These are phyloP conservation scores for Sinocyclocheilus grahami DNA, from an alignment of 2,113 vertebrate species.

Conservation along the genomic window DNA sequence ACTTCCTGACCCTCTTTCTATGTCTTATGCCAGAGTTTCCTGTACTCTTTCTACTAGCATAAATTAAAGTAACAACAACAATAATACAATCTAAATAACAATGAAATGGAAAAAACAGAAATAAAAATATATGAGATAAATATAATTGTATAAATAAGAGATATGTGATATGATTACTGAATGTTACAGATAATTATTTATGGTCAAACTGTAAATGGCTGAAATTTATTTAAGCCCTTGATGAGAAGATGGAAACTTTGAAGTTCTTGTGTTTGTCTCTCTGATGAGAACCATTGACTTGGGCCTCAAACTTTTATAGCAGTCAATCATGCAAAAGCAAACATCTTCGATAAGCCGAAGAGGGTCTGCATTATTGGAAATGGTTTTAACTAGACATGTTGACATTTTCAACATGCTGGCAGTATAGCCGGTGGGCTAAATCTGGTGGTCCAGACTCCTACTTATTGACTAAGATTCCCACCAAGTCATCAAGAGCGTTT, in stretches of 20 bases:
- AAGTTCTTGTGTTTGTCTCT: slow-evolving; percentile 48
- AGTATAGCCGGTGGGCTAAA: slow-evolving; percentile 12
- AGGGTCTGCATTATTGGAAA: slow-evolving; percentile 54
- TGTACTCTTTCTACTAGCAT: no score
- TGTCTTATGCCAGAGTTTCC: no score
- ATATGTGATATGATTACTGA: no score
- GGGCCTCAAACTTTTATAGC: slow-evolving; percentile 45
- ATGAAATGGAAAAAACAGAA: no score
- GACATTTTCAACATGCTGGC: slow-evolving; percentile 63
- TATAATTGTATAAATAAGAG: no score
- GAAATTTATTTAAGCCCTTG: slow-evolving; percentile 48
- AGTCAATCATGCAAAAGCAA: slow-evolving; percentile 51
- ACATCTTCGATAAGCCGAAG: slow-evolving; percentile 28
- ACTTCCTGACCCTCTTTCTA: neutral
- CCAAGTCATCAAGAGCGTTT: slow-evolving; percentile 52
- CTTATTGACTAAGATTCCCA: slow-evolving; percentile 50
- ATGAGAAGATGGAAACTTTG: slow-evolving; percentile 29
- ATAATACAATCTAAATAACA: no score
- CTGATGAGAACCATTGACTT: slow-evolving; percentile 44
- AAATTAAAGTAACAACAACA: no score
- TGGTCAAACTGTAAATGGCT: no score
- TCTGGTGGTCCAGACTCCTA: slow-evolving; percentile 28
- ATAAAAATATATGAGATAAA: no score
- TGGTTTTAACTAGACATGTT: slow-evolving; percentile 66
- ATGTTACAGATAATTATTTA: no score